Conservation (phyloP, 2,797 vertebrate species). For the Peromyscus eremicus region DNA sequence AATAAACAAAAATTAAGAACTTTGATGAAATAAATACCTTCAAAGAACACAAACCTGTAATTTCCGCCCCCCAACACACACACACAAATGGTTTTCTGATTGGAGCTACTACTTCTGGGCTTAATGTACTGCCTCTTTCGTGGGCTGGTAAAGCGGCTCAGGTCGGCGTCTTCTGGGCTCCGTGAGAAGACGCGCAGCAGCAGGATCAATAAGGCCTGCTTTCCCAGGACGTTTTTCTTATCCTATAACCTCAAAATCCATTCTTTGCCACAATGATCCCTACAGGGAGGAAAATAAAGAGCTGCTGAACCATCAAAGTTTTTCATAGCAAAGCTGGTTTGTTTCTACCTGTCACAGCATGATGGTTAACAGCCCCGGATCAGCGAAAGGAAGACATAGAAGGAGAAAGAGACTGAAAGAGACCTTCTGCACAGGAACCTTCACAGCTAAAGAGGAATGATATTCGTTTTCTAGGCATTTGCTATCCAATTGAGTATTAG, state of each 20-base stretch:
- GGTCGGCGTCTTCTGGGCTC: constrained; percentile 60
- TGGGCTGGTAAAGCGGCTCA: constrained; percentile 79
- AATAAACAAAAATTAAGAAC: constrained; percentile 84
- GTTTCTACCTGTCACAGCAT: constrained; percentile 84
- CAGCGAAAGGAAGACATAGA: constrained; percentile 69
- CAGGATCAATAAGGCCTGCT: constrained; percentile 84
- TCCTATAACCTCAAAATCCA: constrained; percentile 84
- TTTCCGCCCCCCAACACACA: constrained; percentile 44
- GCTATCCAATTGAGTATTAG: constrained; percentile 32
- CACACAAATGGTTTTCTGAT: constrained; percentile 78
- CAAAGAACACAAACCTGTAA: constrained; percentile 80
- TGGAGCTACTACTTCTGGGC: constrained; percentile 79
- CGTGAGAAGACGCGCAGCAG: constrained; percentile 78
- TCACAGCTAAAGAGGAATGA: constrained; percentile 69
- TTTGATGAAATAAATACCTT: constrained; percentile 86
- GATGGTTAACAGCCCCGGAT: constrained; percentile 76
- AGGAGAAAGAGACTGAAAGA: constrained; percentile 67
- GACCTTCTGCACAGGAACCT: constrained; percentile 72
- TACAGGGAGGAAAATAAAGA: constrained; percentile 85
- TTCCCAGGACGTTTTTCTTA: constrained; percentile 78
- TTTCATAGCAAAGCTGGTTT: constrained; percentile 79
- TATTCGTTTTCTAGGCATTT: constrained; percentile 70
- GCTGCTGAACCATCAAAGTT: constrained; percentile 83
- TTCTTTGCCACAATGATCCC: constrained; percentile 82
- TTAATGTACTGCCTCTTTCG: constrained; percentile 77